These are phyloP conservation scores for Cuculus canorus DNA, from an alignment of 2,797 vertebrate species.

Conservation along the genomic window DNA sequence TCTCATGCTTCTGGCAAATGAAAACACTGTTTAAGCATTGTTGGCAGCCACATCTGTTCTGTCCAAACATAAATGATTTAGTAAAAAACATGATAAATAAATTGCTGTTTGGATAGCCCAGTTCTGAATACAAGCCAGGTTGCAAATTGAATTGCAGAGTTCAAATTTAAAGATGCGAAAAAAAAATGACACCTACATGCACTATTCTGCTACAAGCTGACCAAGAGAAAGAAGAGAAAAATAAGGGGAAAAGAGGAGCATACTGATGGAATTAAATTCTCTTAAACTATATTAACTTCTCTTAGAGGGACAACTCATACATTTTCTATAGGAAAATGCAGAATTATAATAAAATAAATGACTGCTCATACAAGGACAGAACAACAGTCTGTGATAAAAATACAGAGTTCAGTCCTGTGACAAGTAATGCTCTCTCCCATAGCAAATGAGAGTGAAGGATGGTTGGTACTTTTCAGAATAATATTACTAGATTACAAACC, in stretches of 20 bases:
- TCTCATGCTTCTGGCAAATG: conserved; percentile 1
- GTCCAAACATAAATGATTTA: background rate
- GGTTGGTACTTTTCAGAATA: background rate
- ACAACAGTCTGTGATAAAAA: background rate
- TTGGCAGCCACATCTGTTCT: background rate
- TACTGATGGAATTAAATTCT: background rate
- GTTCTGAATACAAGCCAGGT: background rate
- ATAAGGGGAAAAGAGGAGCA: background rate
- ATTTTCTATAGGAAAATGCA: background rate
- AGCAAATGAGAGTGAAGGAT: background rate
- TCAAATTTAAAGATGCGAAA: conserved; percentile 26
- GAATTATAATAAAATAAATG: background rate
- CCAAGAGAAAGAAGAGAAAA: background rate
- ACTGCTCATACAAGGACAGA: background rate
- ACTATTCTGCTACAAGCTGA: background rate
- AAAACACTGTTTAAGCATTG: background rate
- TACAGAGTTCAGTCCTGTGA: background rate
- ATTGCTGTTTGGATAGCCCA: background rate
- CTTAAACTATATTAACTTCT: background rate
- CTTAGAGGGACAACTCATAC: background rate
- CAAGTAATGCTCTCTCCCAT: background rate
- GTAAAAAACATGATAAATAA: conserved; percentile 41
- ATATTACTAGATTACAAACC: background rate
- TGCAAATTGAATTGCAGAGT: background rate
- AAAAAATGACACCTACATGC: background rate